Base-by-base conservation (phyloP, 2,113 vertebrate species). In the Sorex fumeus region DNA sequence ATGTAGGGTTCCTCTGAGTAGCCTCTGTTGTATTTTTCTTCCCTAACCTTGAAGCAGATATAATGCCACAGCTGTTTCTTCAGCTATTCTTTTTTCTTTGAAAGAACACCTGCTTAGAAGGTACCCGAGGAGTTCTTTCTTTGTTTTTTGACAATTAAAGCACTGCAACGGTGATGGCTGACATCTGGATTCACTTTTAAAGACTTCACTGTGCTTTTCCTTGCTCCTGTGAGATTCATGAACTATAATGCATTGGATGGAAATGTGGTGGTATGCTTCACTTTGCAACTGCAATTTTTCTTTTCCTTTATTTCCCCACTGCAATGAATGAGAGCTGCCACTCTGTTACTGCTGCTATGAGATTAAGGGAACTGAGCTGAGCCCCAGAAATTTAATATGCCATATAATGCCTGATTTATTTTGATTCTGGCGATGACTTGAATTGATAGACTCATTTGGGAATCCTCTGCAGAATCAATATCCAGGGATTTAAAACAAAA, bases 151-250 rank as follows among this genome's bases (percentile, higher is more conserved):
- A 95, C 93, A 93, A 95, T 95, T 95, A 96, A 94, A 94, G 77
- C 60, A 60, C 78, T 74, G 87, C 40, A 11, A 15, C 60, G 64
- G 87, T 82, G 89, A 93, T 82, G 53, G 78, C 43, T 76, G 91
- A 95, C 96, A 97, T 96, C 96, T 96, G 94, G 95, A 94, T 87
- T 89, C 84, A 72, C 92, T 95, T 91, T 96, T 92, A 85, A 95
- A 93, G 90, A 80, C 66, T 91, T 85, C 7, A 1, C 87, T 74
- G 70, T 84, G 84, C 50, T 92, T 91, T 87, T 62, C 53, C 95
- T 32, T 62, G 93, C 91, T 94, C 93, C 92, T 91, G 32, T 77
- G 95, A 94, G 93, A 88, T 82, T 84, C 69, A 16, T 70, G 77
- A 95, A 90, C 88, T 60, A 64, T 45, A 93, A 93, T 19, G 83